A percentile compares a stretch with the other conserved stretches of the same genome.
Conservation (phyloP, 2,113 vertebrate species). For the Pongo pygmaeus region DNA sequence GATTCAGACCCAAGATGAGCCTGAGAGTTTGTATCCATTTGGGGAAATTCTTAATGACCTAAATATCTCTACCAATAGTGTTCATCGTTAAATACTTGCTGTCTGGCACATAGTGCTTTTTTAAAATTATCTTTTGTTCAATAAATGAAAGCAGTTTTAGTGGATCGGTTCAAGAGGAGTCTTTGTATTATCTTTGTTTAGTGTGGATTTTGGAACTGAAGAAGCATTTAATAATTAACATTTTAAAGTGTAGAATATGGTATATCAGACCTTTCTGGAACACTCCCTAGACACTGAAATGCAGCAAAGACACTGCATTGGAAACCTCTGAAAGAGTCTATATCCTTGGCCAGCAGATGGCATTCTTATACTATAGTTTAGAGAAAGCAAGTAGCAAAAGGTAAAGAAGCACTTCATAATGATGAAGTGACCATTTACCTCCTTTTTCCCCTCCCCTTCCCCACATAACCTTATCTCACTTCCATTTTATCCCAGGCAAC, state of each 20-base stretch:
- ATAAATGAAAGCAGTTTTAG: not conserved
- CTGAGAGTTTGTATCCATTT: not conserved
- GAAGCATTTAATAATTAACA: not conserved
- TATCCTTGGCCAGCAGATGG: conserved; percentile 41
- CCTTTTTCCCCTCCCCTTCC: no score
- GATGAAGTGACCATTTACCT: not conserved
- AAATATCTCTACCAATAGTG: not conserved
- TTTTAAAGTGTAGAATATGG: not conserved
- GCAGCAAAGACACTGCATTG: rapidly evolving
- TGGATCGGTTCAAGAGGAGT: not conserved
- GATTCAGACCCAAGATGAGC: not conserved
- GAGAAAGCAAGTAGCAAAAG: not conserved
- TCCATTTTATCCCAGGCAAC: not conserved
- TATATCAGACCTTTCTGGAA: not conserved
- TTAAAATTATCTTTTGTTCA: not conserved
- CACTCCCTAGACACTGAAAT: not conserved
- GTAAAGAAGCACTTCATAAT: not conserved
- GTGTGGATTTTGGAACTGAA: not conserved
- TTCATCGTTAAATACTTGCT: not conserved
- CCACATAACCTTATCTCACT: not conserved
- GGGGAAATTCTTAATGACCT: not conserved
- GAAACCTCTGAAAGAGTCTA: not conserved
- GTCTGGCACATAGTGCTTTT: not conserved
- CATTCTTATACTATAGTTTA: not conserved
- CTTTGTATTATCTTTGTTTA: not conserved